These are phyloP conservation scores for Zophobas morio DNA, from an alignment of 1,140 invertebrate genomes.

Conservation along the genomic window DNA sequence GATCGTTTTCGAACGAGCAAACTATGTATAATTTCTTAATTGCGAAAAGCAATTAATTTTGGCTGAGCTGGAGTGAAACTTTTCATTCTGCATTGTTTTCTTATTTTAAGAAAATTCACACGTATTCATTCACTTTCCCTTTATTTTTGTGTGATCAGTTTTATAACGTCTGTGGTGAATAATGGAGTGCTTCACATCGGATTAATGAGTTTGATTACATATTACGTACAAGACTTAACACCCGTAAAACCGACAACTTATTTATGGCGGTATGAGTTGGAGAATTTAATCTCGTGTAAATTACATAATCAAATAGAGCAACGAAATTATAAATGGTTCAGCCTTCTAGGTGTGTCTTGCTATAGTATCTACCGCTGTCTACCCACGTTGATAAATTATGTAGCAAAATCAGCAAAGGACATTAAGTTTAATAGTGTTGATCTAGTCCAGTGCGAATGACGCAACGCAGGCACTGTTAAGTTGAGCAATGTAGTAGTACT, in stretches of 20 bases:
- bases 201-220: not conserved
- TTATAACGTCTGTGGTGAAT: too few relatives aligned
- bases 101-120: not conserved
- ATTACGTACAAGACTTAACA: not conserved
- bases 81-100: too few relatives aligned
- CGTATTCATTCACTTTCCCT: too few relatives aligned
- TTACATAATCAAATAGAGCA: not conserved
- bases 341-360: not conserved
- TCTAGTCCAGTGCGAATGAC: conserved; percentile 1
- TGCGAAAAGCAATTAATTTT: too few relatives aligned
- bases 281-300: not conserved
- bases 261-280: too few relatives aligned
- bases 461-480: not conserved
- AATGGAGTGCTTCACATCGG: too few relatives aligned
- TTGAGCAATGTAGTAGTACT: not conserved
- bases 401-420: conserved; percentile 3
- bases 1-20: too few relatives aligned
- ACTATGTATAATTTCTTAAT: too few relatives aligned
- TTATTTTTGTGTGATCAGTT: too few relatives aligned
- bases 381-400: not conserved
- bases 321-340: conserved; percentile 10
- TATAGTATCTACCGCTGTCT: not conserved
- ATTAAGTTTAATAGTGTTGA: not conserved
- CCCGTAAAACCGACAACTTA: too few relatives aligned
- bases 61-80: too few relatives aligned